Evolutionary conservation across 2,797 vertebrate genomes (phyloP).

Genomic region (Platyrinchus mystaceus): DNA sequence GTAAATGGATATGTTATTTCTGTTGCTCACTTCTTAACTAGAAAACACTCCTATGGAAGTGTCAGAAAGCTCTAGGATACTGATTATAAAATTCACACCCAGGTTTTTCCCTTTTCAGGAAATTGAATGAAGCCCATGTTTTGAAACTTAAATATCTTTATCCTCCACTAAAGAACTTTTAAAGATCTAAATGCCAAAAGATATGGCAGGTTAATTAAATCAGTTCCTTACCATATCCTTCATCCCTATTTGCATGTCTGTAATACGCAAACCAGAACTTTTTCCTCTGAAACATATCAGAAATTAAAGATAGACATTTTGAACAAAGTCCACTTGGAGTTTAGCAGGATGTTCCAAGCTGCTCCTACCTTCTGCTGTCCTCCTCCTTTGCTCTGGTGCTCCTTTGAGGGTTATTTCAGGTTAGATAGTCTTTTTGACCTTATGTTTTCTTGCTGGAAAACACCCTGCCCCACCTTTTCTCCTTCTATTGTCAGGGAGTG

Average conservation of each 20-base stretch:
- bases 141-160: neutral
- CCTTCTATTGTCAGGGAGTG: neutral
- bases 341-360: neutral
- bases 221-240: neutral
- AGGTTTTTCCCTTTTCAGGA: neutral
- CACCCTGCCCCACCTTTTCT: rapidly evolving
- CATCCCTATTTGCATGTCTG: neutral
- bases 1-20: neutral
- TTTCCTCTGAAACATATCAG: neutral
- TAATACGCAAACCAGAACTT: neutral
- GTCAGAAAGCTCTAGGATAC: neutral
- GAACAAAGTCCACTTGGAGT: neutral
- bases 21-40: neutral
- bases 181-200: neutral
- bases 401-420: neutral
- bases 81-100: neutral
- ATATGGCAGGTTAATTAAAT: neutral
- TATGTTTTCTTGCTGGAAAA: neutral
- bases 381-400: neutral
- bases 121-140: neutral
- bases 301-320: neutral
- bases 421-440: neutral
- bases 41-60: neutral
- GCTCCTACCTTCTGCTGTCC: neutral
- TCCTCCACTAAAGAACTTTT: neutral